These are phyloP conservation scores for Matsumyia berberina DNA, from an alignment of 2,888 invertebrate species.

Conservation along the genomic window DNA sequence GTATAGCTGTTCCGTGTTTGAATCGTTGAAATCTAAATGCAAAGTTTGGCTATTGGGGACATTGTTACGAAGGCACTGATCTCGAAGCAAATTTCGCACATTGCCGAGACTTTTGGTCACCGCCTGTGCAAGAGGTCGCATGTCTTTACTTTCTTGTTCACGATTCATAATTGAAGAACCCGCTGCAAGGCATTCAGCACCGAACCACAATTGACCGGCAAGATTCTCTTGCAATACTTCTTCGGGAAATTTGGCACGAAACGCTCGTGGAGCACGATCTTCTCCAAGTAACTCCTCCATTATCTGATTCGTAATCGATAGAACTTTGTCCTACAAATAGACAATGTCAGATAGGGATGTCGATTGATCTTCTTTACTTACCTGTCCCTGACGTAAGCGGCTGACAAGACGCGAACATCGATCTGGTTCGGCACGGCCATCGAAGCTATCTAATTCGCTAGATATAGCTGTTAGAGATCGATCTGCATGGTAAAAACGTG, in stretches of 20 bases:
- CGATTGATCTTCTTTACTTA: slow-evolving; percentile 78
- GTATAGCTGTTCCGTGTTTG: slow-evolving; percentile 89
- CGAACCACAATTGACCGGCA: slow-evolving; percentile 99
- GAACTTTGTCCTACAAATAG: slow-evolving; percentile 89
- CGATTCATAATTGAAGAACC: slow-evolving; percentile 99
- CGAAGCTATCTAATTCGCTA: slow-evolving; percentile 98
- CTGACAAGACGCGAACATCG: slow-evolving; percentile 97
- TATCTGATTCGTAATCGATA: slow-evolving; percentile 96
- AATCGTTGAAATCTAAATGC: slow-evolving; percentile 86
- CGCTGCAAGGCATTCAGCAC: slow-evolving; percentile 99
- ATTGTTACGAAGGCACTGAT: slow-evolving; percentile 91
- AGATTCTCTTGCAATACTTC: slow-evolving; percentile 99
- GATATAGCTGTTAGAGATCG: slow-evolving; percentile 97
- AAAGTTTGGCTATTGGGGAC: slow-evolving; percentile 86
- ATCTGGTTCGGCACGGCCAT: slow-evolving; percentile 99
- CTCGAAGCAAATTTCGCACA: slow-evolving; percentile 94
- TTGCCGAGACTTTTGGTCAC: slow-evolving; percentile 98
- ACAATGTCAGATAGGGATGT: not conserved
- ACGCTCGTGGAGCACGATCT: slow-evolving; percentile 95
- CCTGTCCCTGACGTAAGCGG: slow-evolving; percentile 96
- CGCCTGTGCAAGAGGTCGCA: slow-evolving; percentile 98
- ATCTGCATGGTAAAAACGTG: slow-evolving; percentile 99
- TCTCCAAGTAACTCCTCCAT: slow-evolving; percentile 96
- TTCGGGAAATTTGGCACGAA: slow-evolving; percentile 99
- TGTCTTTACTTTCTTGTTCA: slow-evolving; percentile 96